phyloP scores from a whole-genome alignment of 2,888 invertebrate species.

The Hydraecia micacea region DNA sequence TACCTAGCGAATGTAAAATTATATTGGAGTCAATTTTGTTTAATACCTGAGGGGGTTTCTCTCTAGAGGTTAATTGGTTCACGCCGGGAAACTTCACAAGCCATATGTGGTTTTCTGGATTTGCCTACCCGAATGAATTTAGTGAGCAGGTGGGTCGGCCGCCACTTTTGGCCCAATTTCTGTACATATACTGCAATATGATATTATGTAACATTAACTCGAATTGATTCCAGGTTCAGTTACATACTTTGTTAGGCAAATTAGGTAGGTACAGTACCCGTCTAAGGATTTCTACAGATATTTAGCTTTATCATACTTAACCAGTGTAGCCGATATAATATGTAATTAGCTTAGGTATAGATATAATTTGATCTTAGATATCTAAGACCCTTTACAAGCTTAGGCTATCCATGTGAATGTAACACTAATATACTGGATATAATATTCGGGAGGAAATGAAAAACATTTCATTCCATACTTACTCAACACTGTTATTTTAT shows the following conservation, averaged over 20 bases:
- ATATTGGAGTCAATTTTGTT: conserved; percentile 84
- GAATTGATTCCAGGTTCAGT: conserved; percentile 69
- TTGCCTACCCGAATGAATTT: conserved; percentile 75
- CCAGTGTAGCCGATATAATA: conserved; percentile 7
- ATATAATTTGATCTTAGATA: conserved; percentile 32
- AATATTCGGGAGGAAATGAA: conserved; percentile 26
- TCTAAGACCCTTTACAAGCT: conserved; percentile 14
- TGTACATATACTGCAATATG: conserved; percentile 71
- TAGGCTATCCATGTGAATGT: conserved; percentile 16
- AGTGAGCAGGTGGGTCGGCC: conserved; percentile 70
- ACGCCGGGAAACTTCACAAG: conserved; percentile 79
- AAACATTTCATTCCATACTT: conserved; percentile 33
- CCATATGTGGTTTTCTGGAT: conserved; percentile 83
- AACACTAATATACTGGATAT: conserved; percentile 22
- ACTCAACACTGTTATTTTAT: conserved; percentile 40
- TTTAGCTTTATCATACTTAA: conserved; percentile 34
- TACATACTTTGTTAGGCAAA: conserved; percentile 58
- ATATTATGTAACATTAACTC: conserved; percentile 70
- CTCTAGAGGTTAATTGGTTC: conserved; percentile 82
- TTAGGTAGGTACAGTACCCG: conserved; percentile 36
- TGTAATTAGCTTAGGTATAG: not conserved
- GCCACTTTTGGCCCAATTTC: conserved; percentile 68
- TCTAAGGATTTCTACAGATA: conserved; percentile 34
- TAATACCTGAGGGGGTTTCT: conserved; percentile 74
- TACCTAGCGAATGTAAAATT: conserved; percentile 77